Conservation (phyloP, 2,888 invertebrate genomes). For the Melieria omissa region DNA sequence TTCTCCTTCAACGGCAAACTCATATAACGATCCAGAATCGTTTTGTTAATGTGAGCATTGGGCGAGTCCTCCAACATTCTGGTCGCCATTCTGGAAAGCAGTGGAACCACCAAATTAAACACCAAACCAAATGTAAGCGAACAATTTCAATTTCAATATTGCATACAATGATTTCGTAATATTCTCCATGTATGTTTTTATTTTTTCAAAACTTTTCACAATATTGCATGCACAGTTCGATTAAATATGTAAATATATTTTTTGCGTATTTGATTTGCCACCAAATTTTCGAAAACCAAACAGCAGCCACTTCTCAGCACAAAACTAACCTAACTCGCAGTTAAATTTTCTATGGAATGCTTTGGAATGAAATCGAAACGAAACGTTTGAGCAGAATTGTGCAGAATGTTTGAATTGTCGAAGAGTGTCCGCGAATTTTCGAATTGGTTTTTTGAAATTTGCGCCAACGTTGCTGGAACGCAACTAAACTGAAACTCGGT, state of each 20-base stretch:
- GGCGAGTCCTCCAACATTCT: slow-evolving; percentile 77
- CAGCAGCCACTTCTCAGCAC: too few species aligned
- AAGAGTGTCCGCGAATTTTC: slow-evolving; percentile 1
- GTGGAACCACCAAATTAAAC: slow-evolving; percentile 16
- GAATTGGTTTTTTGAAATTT: slow-evolving; percentile 45
- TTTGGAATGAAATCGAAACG: slow-evolving; percentile 7
- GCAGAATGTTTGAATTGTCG: too few species aligned
- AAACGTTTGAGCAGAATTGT: neutral
- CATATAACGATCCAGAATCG: slow-evolving; percentile 77
- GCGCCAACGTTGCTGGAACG: slow-evolving; percentile 63
- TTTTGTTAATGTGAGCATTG: slow-evolving; percentile 84
- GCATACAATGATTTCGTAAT: too few species aligned
- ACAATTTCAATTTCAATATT: neutral
- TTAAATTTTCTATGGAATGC: slow-evolving; percentile 1
- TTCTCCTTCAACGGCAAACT: slow-evolving; percentile 82
- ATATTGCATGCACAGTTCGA: neutral
- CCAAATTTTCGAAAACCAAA: too few species aligned
- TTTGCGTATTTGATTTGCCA: too few species aligned
- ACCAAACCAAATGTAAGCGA: slow-evolving; percentile 11
- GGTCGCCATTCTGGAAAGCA: slow-evolving; percentile 57
- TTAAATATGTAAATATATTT: neutral
- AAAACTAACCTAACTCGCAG: neutral
- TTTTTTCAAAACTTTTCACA: neutral
- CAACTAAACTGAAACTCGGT: slow-evolving; percentile 62
- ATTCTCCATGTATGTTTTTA: neutral